Evolutionary conservation across 2,888 invertebrate species (phyloP).

Genomic region (Phortica magna): DNA sequence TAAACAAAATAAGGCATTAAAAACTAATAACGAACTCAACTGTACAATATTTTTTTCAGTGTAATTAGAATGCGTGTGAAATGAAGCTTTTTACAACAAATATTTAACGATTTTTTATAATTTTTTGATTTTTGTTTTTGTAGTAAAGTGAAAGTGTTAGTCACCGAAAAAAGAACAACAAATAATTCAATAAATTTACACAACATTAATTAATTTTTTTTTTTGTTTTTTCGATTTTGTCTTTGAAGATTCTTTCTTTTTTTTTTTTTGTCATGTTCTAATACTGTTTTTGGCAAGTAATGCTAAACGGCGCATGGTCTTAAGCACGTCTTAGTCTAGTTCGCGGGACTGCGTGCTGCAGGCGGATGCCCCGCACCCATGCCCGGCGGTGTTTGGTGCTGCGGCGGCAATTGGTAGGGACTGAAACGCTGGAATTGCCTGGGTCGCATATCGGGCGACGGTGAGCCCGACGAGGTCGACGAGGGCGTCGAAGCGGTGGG

Average conservation of each 20-base stretch:
- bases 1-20: conserved; percentile 53
- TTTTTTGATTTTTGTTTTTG: neutral
- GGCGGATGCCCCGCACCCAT: conserved; percentile 55
- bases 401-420: conserved; percentile 73
- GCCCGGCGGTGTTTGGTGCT: conserved; percentile 51
- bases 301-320: conserved; percentile 2
- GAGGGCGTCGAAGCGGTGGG: conserved; percentile 74
- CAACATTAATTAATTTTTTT: conserved; percentile 17
- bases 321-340: conserved; percentile 53
- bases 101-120: neutral
- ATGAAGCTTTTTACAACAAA: conserved; percentile 26
- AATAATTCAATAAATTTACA: conserved; percentile 23
- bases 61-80: conserved; percentile 1
- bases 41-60: conserved; percentile 17
- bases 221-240: neutral
- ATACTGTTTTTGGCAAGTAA: conserved; percentile 60
- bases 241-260: conserved; percentile 22
- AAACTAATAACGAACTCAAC: conserved; percentile 26
- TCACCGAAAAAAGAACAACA: conserved; percentile 17
- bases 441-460: conserved; percentile 76
- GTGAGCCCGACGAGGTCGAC: conserved; percentile 77
- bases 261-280: conserved; percentile 46
- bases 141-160: neutral
- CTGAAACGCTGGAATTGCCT: conserved; percentile 76
- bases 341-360: conserved; percentile 70